A percentile compares a stretch with the other conserved stretches of the same genome.
These are phyloP conservation scores for Chrysogorgia sp. DNA, from an alignment of 92 coral and sea anemone genomes.

Conservation along the genomic window DNA sequence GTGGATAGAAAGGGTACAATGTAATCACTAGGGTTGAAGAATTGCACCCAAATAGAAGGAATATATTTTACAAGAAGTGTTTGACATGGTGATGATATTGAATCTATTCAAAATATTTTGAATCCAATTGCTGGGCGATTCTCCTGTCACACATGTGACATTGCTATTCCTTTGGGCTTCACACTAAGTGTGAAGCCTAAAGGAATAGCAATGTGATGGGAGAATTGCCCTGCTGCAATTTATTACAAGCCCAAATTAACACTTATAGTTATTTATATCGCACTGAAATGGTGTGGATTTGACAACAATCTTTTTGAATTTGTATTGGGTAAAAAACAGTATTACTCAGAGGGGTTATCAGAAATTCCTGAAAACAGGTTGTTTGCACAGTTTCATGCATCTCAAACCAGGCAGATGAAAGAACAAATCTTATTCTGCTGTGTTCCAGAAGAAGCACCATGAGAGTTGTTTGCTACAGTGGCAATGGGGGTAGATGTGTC, in stretches of 20 bases:
- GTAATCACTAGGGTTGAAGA: conserved; percentile 17
- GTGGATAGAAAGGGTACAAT: conserved; percentile 9
- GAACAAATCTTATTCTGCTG: conserved; percentile 30
- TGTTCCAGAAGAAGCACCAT: neutral
- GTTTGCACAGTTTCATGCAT: conserved; percentile 48
- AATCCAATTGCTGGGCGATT: conserved; percentile 30
- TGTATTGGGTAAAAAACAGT: conserved; percentile 24
- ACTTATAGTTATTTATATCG: conserved; percentile 19
- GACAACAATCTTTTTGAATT: conserved; percentile 31
- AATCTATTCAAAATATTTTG: conserved; percentile 6
- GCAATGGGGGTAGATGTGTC: too few relatives aligned
- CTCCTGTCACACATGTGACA: too few relatives aligned
- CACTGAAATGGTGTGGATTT: too few relatives aligned
- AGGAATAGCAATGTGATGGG: too few relatives aligned
- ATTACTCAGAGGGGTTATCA: conserved; percentile 15
- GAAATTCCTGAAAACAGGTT: conserved; percentile 33
- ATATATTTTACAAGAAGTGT: conserved; percentile 23
- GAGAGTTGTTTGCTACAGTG: conserved; percentile 41
- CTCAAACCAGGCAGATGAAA: conserved; percentile 34
- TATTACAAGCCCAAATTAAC: neutral
- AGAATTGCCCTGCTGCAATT: too few relatives aligned
- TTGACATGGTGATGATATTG: conserved; percentile 30
- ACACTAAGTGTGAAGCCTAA: too few relatives aligned
- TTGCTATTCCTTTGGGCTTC: too few relatives aligned
- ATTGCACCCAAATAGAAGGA: conserved; percentile 17